Percentiles rank a stretch among this genome's conserved stretches.
Evolutionary conservation across 2,113 vertebrate species (phyloP).

Genomic region (Hippolais icterina): DNA sequence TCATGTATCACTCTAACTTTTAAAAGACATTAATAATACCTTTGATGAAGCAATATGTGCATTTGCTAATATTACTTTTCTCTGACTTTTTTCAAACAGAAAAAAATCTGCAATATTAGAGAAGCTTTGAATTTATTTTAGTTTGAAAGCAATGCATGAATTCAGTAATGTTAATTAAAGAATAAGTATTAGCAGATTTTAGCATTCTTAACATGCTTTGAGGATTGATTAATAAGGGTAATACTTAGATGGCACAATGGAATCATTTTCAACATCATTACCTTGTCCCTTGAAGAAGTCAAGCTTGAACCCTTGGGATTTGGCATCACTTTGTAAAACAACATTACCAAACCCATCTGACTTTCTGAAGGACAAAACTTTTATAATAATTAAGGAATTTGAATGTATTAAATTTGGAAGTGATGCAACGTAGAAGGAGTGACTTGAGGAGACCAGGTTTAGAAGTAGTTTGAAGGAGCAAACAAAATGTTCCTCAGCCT

Average conservation of each 20-base stretch:
- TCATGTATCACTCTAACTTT: neutral
- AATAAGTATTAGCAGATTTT: neutral
- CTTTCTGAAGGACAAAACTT: conserved; percentile 52
- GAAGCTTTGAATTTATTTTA: neutral
- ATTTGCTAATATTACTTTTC: neutral
- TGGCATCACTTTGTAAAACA: conserved; percentile 16
- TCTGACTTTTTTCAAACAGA: neutral
- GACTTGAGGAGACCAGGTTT: neutral
- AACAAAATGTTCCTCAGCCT: neutral
- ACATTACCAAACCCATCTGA: conserved; percentile 13
- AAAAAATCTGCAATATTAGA: neutral
- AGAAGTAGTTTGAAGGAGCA: neutral
- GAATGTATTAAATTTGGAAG: neutral
- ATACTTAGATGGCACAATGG: conserved; percentile 23
- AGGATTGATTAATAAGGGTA: conserved; percentile 41
- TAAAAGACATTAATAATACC: neutral
- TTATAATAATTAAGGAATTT: neutral
- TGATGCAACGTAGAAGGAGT: neutral
- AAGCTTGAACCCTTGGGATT: neutral
- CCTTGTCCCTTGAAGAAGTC: conserved; percentile 34
- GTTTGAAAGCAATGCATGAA: neutral
- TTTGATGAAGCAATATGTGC: neutral
- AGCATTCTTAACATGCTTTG: conserved; percentile 46
- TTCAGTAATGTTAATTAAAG: conserved; percentile 36
- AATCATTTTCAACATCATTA: conserved; percentile 67